Evolutionary conservation across 64 coral and sea anemone genomes (phyloP), one percentile per base, ranked within the genome.

Genomic region (Stichodactyla helianthus): DNA sequence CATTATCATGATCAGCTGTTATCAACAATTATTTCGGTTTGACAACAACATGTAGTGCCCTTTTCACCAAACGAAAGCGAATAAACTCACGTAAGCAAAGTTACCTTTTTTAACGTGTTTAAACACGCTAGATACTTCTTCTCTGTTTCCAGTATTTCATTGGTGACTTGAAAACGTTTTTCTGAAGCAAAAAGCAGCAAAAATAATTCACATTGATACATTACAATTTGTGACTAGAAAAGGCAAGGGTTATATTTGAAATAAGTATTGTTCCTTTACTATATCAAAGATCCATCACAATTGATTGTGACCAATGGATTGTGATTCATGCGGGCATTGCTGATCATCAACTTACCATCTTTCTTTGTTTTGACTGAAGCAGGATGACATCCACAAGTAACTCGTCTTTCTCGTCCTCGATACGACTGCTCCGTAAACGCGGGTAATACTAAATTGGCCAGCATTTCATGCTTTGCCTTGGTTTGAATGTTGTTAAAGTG

Each of bases 391-490:
- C 83, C 82, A 80, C 86, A 96, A 4, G 94, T 96, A 54, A 90
- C 80, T 58, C 94, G 57, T 53, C 94, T 79, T 31, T 96, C 94
- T 52, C 86, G 71, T 15, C 64, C 23, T 79, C 59, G 52, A 55
- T 68, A 57, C 51, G 87, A 59, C 18, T 84, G 17, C 5, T 93
- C 88, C 11, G 81, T 50, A 50, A 93, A 78, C 8, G 89, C 91
- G 4, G 94, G 94, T 12, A 96, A 84, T 13, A 96, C 91, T 26
- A 96, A 27, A 52, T 90, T 96, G 18, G 94, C 94, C 57, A 96
- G 81, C 94, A 96, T 88, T 84, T 96, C 94, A 93, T 93, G 88
- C 54, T 93, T 96, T 12, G 94, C 94, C 54, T 90, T 96, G 19
- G 88, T 88, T 88, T 93, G 94, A 53, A 96, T 93, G 17, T 86